Base-by-base conservation (phyloP, 2,888 invertebrate genomes). In the Microplitis manilae region DNA sequence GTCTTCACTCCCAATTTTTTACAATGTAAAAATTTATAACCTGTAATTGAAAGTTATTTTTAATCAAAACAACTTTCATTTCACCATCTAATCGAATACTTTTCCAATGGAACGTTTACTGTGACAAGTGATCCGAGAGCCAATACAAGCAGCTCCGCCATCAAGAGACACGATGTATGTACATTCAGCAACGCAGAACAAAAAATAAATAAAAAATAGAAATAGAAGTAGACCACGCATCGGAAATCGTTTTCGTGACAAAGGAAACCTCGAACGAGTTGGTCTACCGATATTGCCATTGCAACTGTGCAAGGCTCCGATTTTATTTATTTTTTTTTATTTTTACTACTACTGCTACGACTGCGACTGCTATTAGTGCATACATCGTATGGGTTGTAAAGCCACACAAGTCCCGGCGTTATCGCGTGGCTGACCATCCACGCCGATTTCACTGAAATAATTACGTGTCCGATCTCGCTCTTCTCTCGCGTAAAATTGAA, bases 251-350 rank as follows among this genome's bases (percentile, higher is more conserved):
- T 80, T 75, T 61, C 50, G 39, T 72, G 74, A 79, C 79, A 81
- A 77, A 81, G 79, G 77, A 75, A 79, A 79, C 73, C 77, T 76
- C 77, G 70, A 80, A 75, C 75, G 77, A 76, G 77, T 61, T 6
- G 73, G 64, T 59, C 17, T 73, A 75, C 71, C 77, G 74, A 77
- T 73, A 79, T 78, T 73, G 79, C 71, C 8, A 50, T 61, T 61
- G 30, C 50, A 50, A 50, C 71, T 20, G 50, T 41, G 50, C 69
- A 8, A 5, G 59, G 69, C 60, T 30, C 9, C 39, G 60, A 13
- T 40, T 40, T 40, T 68, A 40, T 68, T 68, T 15, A 13, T 67
- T 67, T 67, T 67, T 38, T 39, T 13, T 13, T 30, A 5, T 41
- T 68, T 71, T 71, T 20, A 60, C n/a, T 13, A 61, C 61, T 38